A percentile compares a stretch with the other conserved stretches of the same genome.
Evolutionary conservation across 2,888 invertebrate species (phyloP).

Genomic region (Chromoteleia sp.): DNA sequence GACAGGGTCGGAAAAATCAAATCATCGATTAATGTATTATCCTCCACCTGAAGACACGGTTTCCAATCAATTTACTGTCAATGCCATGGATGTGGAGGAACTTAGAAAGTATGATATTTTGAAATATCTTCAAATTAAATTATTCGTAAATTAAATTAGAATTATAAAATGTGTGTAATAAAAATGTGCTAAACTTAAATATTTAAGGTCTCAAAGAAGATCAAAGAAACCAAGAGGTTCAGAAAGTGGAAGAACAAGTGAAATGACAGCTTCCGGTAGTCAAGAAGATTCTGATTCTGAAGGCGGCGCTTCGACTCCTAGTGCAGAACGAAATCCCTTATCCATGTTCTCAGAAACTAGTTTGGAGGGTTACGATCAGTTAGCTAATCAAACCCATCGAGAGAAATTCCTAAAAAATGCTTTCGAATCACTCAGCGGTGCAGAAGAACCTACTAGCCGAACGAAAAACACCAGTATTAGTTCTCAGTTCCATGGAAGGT

Average conservation of each 20-base stretch:
- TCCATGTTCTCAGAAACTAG: conserved; percentile 90
- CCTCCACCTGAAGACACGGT: conserved; percentile 88
- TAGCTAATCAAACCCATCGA: conserved; percentile 85
- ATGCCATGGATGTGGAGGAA: conserved; percentile 94
- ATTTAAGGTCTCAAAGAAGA: conserved; percentile 79
- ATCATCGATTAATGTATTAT: conserved; percentile 90
- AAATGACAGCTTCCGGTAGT: conserved; percentile 85
- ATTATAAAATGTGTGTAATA: background rate
- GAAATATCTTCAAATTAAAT: background rate
- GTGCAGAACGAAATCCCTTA: conserved; percentile 91
- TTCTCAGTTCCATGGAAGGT: conserved; percentile 84
- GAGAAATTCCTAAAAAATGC: conserved; percentile 89
- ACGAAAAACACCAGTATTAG: conserved; percentile 83
- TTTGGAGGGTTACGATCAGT: conserved; percentile 88
- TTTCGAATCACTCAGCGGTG: conserved; percentile 90
- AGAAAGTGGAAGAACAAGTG: conserved; percentile 80
- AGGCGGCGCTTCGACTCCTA: conserved; percentile 90
- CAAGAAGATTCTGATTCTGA: conserved; percentile 89
- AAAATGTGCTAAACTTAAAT: too few relatives aligned
- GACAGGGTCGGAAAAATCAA: conserved; percentile 89
- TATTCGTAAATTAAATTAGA: background rate
- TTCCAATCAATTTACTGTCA: conserved; percentile 92
- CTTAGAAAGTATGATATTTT: conserved; percentile 87
- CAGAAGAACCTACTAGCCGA: conserved; percentile 85
- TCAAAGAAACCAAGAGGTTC: conserved; percentile 78